phyloP scores from a whole-genome alignment of 2,888 invertebrate genomes.

The Colostygia pectinataria region DNA sequence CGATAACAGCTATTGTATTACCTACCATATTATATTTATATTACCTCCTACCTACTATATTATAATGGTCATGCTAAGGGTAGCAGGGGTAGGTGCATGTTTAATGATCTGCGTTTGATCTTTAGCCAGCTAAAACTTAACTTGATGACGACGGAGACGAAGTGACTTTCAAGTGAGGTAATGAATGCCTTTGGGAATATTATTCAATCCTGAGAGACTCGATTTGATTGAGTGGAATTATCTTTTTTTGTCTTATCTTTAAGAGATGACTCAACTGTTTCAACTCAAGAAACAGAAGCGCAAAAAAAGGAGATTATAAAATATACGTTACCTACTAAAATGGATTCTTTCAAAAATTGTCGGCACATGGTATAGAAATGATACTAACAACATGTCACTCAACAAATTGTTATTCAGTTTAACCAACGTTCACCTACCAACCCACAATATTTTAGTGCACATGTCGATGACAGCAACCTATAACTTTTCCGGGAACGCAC shows the following conservation, averaged over 20 bases:
- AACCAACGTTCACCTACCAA: not conserved
- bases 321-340: not conserved
- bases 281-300: not conserved
- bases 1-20: no score
- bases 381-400: not conserved
- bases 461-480: slow-evolving; percentile 4
- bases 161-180: slow-evolving; percentile 22
- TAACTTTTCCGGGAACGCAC: slow-evolving; percentile 8
- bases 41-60: no score
- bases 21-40: no score
- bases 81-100: slow-evolving; percentile 70
- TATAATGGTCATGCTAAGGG: no score
- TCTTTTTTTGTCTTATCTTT: no score
- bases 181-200: slow-evolving; percentile 17
- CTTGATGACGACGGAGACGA: not conserved
- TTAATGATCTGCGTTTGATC: slow-evolving; percentile 54
- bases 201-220: slow-evolving; percentile 5
- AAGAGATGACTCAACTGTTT: not conserved
- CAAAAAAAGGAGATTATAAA: not conserved
- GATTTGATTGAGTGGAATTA: slow-evolving; percentile 3
- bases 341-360: not conserved
- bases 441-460: not conserved
- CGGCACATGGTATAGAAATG: not conserved
- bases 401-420: slow-evolving; percentile 1
- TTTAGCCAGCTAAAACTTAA: slow-evolving; percentile 28